phyloP scores from a whole-genome alignment of 2,888 invertebrate species.

The Podotricha telesiphe region DNA sequence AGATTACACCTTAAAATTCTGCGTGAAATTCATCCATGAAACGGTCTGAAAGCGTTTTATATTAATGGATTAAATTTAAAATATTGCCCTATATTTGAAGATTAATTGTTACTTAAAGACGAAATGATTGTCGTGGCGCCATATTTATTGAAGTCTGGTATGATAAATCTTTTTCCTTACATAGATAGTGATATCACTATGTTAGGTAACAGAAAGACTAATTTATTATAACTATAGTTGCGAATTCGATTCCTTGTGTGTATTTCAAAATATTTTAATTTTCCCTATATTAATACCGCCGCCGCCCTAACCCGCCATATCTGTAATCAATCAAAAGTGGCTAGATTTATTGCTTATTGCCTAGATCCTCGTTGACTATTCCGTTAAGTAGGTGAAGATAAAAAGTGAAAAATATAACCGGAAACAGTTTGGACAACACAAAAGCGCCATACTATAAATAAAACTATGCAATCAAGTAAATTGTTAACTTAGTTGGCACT shows the following conservation, averaged over 20 bases:
- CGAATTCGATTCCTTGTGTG: too few species aligned
- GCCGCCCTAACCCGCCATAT: too few species aligned
- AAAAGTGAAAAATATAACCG: not conserved
- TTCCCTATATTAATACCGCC: too few species aligned
- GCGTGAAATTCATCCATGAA: slow-evolving; percentile 15
- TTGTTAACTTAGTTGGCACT: slow-evolving; percentile 17
- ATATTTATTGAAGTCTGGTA: slow-evolving; percentile 2
- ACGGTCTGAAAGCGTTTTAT: not conserved
- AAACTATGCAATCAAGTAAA: slow-evolving; percentile 13
- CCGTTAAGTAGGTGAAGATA: not conserved
- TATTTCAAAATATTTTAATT: too few species aligned
- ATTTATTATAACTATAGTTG: too few species aligned
- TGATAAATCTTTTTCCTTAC: not conserved
- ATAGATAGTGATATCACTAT: not conserved
- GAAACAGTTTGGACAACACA: not conserved
- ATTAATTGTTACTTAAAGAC: slow-evolving; percentile 18
- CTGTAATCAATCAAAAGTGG: too few species aligned
- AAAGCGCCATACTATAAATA: slow-evolving; percentile 8
- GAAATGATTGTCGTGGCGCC: not conserved
- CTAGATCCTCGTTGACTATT: not conserved
- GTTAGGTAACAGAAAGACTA: too few species aligned
- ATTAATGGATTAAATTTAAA: slow-evolving; percentile 26
- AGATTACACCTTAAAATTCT: slow-evolving; percentile 20
- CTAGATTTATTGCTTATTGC: too few species aligned
- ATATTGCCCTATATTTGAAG: slow-evolving; percentile 10